phyloP scores from a whole-genome alignment of 2,113 vertebrate genomes.

The Chionodraco myersi region DNA sequence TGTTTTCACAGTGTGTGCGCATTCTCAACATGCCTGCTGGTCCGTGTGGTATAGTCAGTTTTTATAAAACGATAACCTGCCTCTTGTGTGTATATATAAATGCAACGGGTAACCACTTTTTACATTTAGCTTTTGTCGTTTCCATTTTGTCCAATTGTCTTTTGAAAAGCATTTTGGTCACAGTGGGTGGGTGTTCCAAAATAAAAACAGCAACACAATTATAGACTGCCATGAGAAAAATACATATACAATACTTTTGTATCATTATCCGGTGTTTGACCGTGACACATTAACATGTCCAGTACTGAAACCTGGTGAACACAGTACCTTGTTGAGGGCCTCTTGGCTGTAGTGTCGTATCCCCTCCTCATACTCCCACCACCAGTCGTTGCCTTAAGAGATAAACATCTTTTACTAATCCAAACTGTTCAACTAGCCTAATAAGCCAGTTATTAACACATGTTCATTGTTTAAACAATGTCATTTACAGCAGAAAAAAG shows the following conservation, averaged over 20 bases:
- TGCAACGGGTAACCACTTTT: no score
- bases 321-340: slow-evolving; percentile 77
- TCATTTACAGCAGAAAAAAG: not conserved
- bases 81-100: not conserved
- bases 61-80: not conserved
- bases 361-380: slow-evolving; percentile 82
- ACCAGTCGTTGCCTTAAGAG: slow-evolving; percentile 79
- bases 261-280: not conserved
- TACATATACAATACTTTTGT: no score
- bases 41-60: not conserved
- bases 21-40: slow-evolving; percentile 13
- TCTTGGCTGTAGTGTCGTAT: slow-evolving; percentile 78
- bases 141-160: not conserved
- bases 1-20: not conserved
- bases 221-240: not conserved
- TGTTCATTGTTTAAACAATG: not conserved
- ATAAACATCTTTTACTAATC: slow-evolving; percentile 31
- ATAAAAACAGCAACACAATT: not conserved
- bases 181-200: not conserved
- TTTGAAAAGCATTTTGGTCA: not conserved
- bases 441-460: not conserved
- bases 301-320: not conserved
- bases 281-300: not conserved
- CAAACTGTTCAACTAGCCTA: not conserved
- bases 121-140: not conserved